Evolutionary conservation across 2,888 invertebrate genomes (phyloP), one percentile per base, ranked within the genome.

Genomic region (Abscondita cerata): DNA sequence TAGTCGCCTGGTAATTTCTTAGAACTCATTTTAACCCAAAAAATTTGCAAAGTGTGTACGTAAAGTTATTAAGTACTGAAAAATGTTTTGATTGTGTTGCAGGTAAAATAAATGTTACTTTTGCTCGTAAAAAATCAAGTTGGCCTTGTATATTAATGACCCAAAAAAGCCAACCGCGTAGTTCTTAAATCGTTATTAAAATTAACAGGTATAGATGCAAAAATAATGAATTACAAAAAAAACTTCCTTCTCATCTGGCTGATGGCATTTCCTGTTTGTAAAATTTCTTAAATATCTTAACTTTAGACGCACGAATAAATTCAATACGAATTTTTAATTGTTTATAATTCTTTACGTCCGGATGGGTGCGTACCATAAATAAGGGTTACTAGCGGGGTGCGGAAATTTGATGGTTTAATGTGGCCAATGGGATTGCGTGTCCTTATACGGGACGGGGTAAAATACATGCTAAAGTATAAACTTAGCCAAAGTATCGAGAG

Each of bases 381-480:
- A 70, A 67, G 69, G 69, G 70, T 67, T 65, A 62, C 12, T 48
- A 62, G 68, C 68, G 73, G 73, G 76, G 71, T 71, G 70, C 71
- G 71, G 70, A 68, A 68, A 64, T 59, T 56, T 50, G 48, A 52
- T 64, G 68, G 70, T 66, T 77, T 76, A 75, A 77, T 76, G 58
- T 69, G 70, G 72, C 78, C 78, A 78, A 78, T 78, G 56, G 71
- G 69, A 73, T 60, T 64, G 68, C 53, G 68, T 69, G 74, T 76
- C 76, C 77, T 69, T 70, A 68, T 73, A 77, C 75, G 78, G 79
- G 78, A 75, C 76, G 72, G 78, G 77, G 77, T 76, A 73, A 73
- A 70, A 74, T 67, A 64, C 18, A 44, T 67, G 67, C 68, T 70
- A 67, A 72, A 70, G 61, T 34, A 56, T 61, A 62, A 69, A 66